A percentile compares a stretch with the other conserved stretches of the same genome.
phyloP scores from a whole-genome alignment of 2,113 vertebrate species.

The Gorsachius goisagi region DNA sequence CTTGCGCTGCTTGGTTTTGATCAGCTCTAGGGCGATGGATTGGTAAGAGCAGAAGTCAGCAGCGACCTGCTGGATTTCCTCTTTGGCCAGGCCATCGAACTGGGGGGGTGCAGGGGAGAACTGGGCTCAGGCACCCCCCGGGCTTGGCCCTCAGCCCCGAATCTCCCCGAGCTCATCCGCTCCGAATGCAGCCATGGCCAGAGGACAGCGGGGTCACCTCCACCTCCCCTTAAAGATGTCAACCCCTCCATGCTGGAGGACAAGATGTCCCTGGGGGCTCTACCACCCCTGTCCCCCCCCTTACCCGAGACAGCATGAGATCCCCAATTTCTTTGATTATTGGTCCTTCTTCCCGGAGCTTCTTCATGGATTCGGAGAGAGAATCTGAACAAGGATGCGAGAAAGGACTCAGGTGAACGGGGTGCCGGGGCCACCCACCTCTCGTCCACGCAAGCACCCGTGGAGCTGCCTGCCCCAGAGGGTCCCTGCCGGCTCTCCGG shows the following conservation, averaged over 20 bases:
- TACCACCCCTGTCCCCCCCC: background rate
- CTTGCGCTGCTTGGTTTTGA: slow-evolving; percentile 92
- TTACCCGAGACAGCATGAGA: slow-evolving; percentile 87
- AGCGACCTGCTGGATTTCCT: slow-evolving; percentile 87
- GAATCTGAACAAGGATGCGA: slow-evolving; percentile 70
- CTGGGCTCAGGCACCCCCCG: rapidly evolving
- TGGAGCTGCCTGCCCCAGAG: too few species aligned
- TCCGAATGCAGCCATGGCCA: background rate
- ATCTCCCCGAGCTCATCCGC: rapidly evolving
- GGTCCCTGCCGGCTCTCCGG: background rate
- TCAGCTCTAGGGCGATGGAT: slow-evolving; percentile 88
- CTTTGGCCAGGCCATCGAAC: slow-evolving; percentile 86
- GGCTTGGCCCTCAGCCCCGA: background rate
- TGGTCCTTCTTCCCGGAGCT: slow-evolving; percentile 81
- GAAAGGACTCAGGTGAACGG: rapidly evolving
- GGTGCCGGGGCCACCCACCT: background rate
- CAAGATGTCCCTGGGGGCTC: background rate
- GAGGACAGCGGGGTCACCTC: background rate
- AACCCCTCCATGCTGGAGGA: too few species aligned
- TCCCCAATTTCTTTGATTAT: slow-evolving; percentile 88
- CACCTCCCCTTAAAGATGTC: background rate
- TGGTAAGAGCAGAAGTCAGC: slow-evolving; percentile 89
- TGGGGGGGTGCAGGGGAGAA: background rate
- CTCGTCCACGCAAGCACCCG: rapidly evolving
- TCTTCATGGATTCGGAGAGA: slow-evolving; percentile 90